These are phyloP conservation scores for Eutolmus rufibarbis DNA, from an alignment of 2,888 invertebrate species.

Conservation along the genomic window DNA sequence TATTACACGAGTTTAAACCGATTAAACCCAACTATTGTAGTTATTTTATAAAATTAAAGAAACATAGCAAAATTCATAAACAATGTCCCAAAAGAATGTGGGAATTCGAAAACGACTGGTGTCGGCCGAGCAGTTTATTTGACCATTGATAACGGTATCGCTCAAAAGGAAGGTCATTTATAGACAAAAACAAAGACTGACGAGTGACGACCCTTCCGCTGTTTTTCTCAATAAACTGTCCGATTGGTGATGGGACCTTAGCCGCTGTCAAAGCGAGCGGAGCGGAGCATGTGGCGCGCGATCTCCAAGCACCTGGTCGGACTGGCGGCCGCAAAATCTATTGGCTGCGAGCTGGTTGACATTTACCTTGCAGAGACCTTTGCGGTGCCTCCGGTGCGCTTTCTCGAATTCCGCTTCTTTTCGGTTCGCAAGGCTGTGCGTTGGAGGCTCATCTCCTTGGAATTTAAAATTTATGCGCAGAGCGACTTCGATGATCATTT, in stretches of 20 bases:
- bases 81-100: background rate
- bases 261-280: background rate
- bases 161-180: background rate
- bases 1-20: no score
- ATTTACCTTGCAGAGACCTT: constrained; percentile 26
- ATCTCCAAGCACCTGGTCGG: background rate
- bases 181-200: background rate
- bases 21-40: no score
- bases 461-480: constrained; percentile 6
- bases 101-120: background rate
- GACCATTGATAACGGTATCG: background rate
- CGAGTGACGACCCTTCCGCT: background rate
- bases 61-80: background rate
- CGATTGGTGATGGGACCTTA: background rate
- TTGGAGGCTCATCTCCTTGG: constrained; percentile 32
- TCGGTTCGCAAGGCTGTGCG: constrained; percentile 7
- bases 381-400: background rate
- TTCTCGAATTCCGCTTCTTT: constrained; percentile 10
- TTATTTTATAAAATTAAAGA: background rate
- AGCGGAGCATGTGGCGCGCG: background rate
- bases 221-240: background rate
- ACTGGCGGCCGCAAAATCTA: background rate
- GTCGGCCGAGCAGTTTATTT: background rate
- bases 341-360: constrained; percentile 21
- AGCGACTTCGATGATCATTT: background rate